Evolutionary conservation across 1,140 invertebrate genomes (phyloP).

Genomic region (Aphaenogaster floridana): DNA sequence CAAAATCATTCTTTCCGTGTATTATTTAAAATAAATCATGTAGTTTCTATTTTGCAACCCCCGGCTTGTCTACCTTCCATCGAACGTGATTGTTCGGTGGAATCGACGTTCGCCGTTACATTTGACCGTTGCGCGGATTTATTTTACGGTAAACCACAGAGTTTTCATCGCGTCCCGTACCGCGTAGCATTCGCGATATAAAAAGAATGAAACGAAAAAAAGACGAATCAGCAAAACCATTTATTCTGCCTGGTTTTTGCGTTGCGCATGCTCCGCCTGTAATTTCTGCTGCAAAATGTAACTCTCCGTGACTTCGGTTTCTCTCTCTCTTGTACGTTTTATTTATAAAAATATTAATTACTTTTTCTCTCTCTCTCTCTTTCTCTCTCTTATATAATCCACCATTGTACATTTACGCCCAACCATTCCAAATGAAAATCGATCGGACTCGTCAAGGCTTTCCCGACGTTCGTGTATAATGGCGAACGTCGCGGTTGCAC

Average conservation of each 20-base stretch:
- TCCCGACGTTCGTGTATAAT: slow-evolving; percentile 37
- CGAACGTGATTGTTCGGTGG: neutral
- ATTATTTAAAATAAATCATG: slow-evolving; percentile 24
- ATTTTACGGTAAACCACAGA: slow-evolving; percentile 9
- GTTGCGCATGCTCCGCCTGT: neutral
- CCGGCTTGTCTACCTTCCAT: neutral
- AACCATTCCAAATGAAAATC: slow-evolving; percentile 30
- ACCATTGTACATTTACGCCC: neutral
- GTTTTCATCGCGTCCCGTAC: slow-evolving; percentile 6
- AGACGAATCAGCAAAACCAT: neutral
- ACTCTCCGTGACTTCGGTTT: neutral
- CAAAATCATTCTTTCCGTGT: neutral
- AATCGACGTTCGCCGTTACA: slow-evolving; percentile 10
- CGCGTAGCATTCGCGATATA: neutral
- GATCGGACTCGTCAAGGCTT: slow-evolving; percentile 31
- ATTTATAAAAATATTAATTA: slow-evolving; percentile 45
- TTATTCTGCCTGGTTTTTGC: neutral
- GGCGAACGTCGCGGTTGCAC: slow-evolving; percentile 42
- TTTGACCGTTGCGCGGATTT: neutral
- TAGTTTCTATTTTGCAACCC: neutral
- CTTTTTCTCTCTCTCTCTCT: neutral
- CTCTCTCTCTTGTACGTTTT: neutral
- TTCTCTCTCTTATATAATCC: neutral
- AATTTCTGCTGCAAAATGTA: neutral
- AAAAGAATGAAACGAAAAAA: neutral